These are phyloP conservation scores for Epizoanthus rinbou DNA, from an alignment of 92 coral and sea anemone species.

Conservation along the genomic window DNA sequence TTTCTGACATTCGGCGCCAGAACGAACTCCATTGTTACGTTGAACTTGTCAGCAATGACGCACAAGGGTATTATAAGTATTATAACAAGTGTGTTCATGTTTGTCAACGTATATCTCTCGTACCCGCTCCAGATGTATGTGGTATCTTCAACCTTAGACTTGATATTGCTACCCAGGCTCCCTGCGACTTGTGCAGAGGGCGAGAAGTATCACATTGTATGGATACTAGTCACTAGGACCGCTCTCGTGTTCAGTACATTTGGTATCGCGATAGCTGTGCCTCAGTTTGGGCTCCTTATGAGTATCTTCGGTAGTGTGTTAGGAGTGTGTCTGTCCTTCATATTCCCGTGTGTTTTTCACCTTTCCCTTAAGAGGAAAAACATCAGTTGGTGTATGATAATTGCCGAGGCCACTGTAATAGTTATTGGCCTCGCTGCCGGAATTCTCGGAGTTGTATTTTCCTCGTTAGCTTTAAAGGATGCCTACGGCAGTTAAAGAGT, in stretches of 20 bases:
- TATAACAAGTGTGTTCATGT: slow-evolving; percentile 55
- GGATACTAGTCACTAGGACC: slow-evolving; percentile 55
- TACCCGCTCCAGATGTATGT: slow-evolving; percentile 86
- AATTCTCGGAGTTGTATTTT: slow-evolving; percentile 65
- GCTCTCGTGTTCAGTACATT: slow-evolving; percentile 62
- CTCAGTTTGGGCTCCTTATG: slow-evolving; percentile 83
- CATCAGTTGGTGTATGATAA: slow-evolving; percentile 56
- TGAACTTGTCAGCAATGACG: slow-evolving; percentile 53
- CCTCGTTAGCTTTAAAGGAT: slow-evolving; percentile 73
- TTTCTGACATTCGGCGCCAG: slow-evolving; percentile 61
- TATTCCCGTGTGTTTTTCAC: slow-evolving; percentile 77
- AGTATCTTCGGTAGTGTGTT: slow-evolving; percentile 76
- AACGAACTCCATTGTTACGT: slow-evolving; percentile 59
- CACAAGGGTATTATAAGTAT: slow-evolving; percentile 55
- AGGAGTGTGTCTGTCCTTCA: slow-evolving; percentile 70
- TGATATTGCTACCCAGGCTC: slow-evolving; percentile 60
- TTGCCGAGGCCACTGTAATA: slow-evolving; percentile 49
- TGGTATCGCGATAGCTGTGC: slow-evolving; percentile 76
- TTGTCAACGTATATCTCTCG: slow-evolving; percentile 67
- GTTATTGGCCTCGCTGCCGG: slow-evolving; percentile 68
- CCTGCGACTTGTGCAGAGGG: slow-evolving; percentile 52
- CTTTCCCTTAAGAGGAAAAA: slow-evolving; percentile 67
- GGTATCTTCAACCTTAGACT: slow-evolving; percentile 66
- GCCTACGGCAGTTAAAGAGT: background rate
- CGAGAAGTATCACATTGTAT: slow-evolving; percentile 45